phyloP scores from a whole-genome alignment of 2,797 vertebrate species.

The Coregonus sp. region DNA sequence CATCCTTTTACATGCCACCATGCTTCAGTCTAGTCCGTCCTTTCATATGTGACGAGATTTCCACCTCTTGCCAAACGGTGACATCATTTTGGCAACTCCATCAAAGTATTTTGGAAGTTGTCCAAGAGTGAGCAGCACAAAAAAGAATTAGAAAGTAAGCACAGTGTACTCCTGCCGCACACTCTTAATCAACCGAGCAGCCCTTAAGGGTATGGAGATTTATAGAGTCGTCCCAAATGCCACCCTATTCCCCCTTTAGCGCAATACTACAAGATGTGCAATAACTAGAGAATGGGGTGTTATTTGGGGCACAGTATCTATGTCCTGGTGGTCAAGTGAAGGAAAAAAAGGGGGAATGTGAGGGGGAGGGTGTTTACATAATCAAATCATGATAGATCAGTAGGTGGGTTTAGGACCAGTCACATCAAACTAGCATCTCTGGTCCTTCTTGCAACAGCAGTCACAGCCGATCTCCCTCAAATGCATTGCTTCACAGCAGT shows the following conservation, averaged over 20 bases:
- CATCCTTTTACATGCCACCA: no score
- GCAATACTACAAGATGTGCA: neutral
- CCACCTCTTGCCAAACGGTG: no score
- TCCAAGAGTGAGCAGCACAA: neutral
- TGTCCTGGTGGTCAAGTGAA: no score
- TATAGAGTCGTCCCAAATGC: neutral
- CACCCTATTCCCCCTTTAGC: no score
- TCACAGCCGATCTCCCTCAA: constrained; percentile 6
- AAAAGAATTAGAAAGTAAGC: no score
- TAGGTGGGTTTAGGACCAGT: neutral
- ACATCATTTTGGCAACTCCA: no score
- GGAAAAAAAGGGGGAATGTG: no score
- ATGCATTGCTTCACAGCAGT: constrained; percentile 3
- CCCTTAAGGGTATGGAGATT: neutral
- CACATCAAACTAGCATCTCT: neutral
- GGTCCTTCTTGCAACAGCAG: neutral
- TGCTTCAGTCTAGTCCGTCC: no score
- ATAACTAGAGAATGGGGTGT: no score
- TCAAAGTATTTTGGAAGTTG: no score
- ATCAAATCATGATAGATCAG: neutral
- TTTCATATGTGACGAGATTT: no score
- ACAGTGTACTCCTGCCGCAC: neutral
- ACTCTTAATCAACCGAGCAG: neutral
- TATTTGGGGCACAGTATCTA: neutral
- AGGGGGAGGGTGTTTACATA: neutral